phyloP scores from a whole-genome alignment of 2,797 vertebrate species.

The Anomalospiza imberbis region DNA sequence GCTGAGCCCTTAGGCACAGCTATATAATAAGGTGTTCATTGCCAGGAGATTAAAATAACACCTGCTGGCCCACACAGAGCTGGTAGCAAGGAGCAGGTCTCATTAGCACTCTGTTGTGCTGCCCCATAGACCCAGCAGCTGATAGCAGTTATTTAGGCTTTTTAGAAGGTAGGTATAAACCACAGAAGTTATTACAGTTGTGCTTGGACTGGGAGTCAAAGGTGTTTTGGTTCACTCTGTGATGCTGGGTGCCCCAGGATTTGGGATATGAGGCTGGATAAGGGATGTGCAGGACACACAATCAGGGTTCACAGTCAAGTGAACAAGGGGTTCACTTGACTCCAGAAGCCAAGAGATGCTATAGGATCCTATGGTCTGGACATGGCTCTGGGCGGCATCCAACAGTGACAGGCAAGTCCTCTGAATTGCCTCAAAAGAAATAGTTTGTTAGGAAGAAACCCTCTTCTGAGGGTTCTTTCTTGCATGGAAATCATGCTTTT shows the following conservation, averaged over 20 bases:
- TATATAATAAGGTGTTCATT: neutral
- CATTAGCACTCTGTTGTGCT: neutral
- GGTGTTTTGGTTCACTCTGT: neutral
- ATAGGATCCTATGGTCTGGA: accelerated
- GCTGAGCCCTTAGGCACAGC: neutral
- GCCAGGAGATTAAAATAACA: neutral
- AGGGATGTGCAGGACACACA: accelerated
- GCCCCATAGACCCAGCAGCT: neutral
- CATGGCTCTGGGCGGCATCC: neutral
- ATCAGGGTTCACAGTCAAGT: no score
- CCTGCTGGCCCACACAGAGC: neutral
- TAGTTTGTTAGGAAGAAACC: neutral
- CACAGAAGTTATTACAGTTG: neutral
- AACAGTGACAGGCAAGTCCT: neutral
- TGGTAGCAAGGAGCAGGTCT: neutral
- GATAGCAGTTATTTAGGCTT: neutral
- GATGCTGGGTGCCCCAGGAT: neutral
- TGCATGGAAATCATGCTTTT: neutral
- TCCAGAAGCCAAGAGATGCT: neutral
- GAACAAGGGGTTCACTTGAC: neutral
- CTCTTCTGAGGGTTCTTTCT: neutral
- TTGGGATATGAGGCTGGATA: neutral
- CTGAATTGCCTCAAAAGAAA: neutral
- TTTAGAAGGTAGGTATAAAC: neutral
- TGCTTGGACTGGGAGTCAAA: neutral